A percentile compares a stretch with the other conserved stretches of the same genome.
phyloP scores from a whole-genome alignment of 2,888 invertebrate species.

The Cryptosula pallasiana region DNA sequence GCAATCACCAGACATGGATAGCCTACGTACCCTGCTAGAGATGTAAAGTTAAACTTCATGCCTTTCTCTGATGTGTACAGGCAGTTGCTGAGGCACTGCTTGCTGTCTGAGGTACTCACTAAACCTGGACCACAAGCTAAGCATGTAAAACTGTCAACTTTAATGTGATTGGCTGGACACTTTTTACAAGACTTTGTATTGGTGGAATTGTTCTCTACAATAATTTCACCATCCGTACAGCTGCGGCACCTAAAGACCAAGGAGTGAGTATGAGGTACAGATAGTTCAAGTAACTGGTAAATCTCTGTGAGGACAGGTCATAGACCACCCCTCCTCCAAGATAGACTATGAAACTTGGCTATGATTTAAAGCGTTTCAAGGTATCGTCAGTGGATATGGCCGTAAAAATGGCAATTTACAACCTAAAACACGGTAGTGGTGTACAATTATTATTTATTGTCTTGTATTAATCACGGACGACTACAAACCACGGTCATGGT shows the following conservation, averaged over 20 bases:
- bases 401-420: no score
- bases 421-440: no score
- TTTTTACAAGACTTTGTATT: conserved; percentile 47
- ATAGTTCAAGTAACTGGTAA: no score
- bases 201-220: conserved; percentile 48
- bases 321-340: no score
- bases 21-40: conserved; percentile 49
- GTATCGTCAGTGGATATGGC: neutral
- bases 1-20: no score
- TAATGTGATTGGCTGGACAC: conserved; percentile 50
- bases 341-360: no score
- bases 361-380: conserved; percentile 21
- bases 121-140: conserved; percentile 56
- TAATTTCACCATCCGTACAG: conserved; percentile 58
- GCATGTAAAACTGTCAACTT: conserved; percentile 41
- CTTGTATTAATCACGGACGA: no score
- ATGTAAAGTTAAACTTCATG: conserved; percentile 40
- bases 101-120: conserved; percentile 45
- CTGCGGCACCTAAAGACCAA: conserved; percentile 44
- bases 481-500: no score
- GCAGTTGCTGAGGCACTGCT: conserved; percentile 55
- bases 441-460: no score
- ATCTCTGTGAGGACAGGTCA: no score
- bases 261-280: no score
- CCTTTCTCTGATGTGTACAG: conserved; percentile 35